phyloP scores from a whole-genome alignment of 2,113 vertebrate species.

The Balaeniceps rex region DNA sequence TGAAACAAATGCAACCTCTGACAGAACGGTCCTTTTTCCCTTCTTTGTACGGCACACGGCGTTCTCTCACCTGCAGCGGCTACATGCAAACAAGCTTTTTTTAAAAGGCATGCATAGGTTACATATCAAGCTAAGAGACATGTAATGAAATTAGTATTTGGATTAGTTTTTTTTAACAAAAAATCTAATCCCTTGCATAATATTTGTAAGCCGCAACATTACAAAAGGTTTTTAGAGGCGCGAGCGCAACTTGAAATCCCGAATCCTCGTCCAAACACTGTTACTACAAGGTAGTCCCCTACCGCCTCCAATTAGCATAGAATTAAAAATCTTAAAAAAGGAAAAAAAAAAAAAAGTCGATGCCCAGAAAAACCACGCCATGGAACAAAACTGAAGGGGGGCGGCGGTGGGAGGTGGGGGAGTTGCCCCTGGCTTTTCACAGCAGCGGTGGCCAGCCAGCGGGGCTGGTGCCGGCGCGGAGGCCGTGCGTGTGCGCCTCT shows the following conservation, averaged over 20 bases:
- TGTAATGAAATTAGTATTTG: neutral
- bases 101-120: neutral
- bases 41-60: neutral
- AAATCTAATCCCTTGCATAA: neutral
- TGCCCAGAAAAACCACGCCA: neutral
- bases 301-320: neutral
- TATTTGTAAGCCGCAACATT: neutral
- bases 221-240: neutral
- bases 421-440: neutral
- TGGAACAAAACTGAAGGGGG: accelerated
- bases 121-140: neutral
- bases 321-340: neutral
- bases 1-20: neutral
- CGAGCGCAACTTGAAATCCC: neutral
- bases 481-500: neutral
- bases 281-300: neutral
- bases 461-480: no score
- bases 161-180: neutral
- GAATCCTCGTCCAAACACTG: neutral
- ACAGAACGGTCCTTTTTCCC: neutral
- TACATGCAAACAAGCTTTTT: neutral
- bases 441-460: neutral
- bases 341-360: neutral
- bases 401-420: no score
- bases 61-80: neutral